A percentile compares a stretch with the other conserved stretches of the same genome.
These are phyloP conservation scores for Ips nitidus DNA, from an alignment of 1,140 invertebrate species.

Conservation along the genomic window DNA sequence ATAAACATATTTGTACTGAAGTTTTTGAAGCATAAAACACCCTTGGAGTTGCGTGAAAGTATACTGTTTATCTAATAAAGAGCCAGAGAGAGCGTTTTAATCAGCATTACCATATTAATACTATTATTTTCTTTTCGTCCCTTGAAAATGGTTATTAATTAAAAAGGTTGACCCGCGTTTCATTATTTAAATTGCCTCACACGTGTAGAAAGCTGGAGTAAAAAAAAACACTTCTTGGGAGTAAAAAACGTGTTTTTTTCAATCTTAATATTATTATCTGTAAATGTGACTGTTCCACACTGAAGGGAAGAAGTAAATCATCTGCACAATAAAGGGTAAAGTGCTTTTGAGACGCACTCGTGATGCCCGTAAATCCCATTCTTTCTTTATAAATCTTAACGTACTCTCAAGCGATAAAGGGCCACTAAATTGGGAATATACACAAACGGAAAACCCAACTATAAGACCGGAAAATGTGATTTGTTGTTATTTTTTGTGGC, in stretches of 20 bases:
- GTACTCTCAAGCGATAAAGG: too few species aligned
- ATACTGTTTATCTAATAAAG: conserved; percentile 3
- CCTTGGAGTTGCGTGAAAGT: background rate
- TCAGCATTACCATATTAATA: background rate
- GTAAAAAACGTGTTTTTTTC: background rate
- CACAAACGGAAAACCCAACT: too few species aligned
- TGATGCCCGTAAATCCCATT: too few species aligned
- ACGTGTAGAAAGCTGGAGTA: background rate
- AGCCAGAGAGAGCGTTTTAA: background rate
- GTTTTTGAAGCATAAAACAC: background rate
- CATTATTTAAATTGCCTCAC: background rate
- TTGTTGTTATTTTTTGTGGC: too few species aligned
- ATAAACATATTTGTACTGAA: conserved; percentile 1
- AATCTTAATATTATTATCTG: too few species aligned
- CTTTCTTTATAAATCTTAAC: too few species aligned
- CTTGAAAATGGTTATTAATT: background rate
- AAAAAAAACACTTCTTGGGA: background rate
- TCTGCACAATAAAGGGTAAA: background rate
- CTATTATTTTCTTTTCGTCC: background rate
- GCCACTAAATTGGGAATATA: too few species aligned
- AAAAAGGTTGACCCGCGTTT: background rate
- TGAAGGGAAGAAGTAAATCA: background rate
- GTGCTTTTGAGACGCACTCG: too few species aligned
- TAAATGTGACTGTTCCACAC: background rate
- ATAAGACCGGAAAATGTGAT: too few species aligned